A percentile compares a stretch with the other conserved stretches of the same genome.
These are phyloP conservation scores for Xiphophorus hellerii DNA, from an alignment of 2,113 vertebrate genomes.

Conservation along the genomic window DNA sequence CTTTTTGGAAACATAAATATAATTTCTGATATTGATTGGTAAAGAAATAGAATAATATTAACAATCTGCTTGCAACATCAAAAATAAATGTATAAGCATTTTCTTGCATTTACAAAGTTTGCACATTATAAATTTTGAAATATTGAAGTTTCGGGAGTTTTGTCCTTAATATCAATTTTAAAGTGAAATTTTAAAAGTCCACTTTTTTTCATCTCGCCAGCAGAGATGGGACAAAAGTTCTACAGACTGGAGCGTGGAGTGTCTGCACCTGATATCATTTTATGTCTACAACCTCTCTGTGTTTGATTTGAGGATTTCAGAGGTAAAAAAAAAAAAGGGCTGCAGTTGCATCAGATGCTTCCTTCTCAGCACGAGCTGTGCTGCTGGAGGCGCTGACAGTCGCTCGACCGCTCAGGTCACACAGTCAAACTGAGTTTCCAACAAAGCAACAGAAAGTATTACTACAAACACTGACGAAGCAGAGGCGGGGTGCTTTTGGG, in stretches of 20 bases:
- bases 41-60: too few species aligned
- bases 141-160: background rate
- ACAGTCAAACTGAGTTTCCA: slow-evolving; percentile 34
- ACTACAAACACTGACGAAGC: slow-evolving; percentile 1
- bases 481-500: background rate
- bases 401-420: slow-evolving; percentile 15
- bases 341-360: slow-evolving; percentile 4
- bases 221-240: slow-evolving; percentile 6
- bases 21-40: background rate
- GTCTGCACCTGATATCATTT: slow-evolving; percentile 35
- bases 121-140: too few species aligned
- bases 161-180: background rate
- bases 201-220: background rate
- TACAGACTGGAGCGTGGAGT: slow-evolving; percentile 18
- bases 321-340: slow-evolving; percentile 10
- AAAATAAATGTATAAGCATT: too few species aligned
- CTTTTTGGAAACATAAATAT: background rate
- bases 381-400: slow-evolving; percentile 22
- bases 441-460: slow-evolving; percentile 12
- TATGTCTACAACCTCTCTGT: background rate
- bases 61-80: background rate
- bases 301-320: slow-evolving; percentile 12
- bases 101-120: too few species aligned
- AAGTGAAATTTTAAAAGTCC: too few species aligned
- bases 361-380: slow-evolving; percentile 21